Evolutionary conservation across 1,140 invertebrate species (phyloP), one percentile per base, ranked within the genome.

Genomic region (Heterodera schachtii): DNA sequence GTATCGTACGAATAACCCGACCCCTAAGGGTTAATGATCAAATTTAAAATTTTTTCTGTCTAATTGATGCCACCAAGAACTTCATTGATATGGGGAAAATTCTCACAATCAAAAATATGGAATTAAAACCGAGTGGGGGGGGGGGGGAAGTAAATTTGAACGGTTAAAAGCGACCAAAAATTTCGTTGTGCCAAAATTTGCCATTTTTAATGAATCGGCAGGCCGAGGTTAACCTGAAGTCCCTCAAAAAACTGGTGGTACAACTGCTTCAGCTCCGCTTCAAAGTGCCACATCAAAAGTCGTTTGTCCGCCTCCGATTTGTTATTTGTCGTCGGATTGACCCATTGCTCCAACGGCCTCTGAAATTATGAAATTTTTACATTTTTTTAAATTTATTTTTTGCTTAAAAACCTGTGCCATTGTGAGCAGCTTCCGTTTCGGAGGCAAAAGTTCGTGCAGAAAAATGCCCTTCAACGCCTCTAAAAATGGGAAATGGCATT

Each of bases 391-490:
- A 67, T 60, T 57, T 80, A 80, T 41, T 67, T 57, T 83, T 57
- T 11, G 41, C 13, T 60, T 7, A 52, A 73, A 83, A 86, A 91
- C 91, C 88, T 90, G 92, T 47, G 93, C 91, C 90, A 97, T 95
- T 44, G 92, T 91, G 52, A 93, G 90, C 3, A 96, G 90, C 89
- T 95, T 95, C 80, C 92, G 90, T 79, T 93, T 91, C 1, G 93
- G 93, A 79, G 93, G 93, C 1, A 97, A 90, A 0, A 96, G 90
- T 84, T 95, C 93, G 9, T 92, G 91, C 8, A 94, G 84, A 86
- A 96, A 94, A 0, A 96, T 91, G 84, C 96, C 95, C 57, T 92
- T 93, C 21, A 96, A 87, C 1, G 93, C 93, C 88, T 93, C 93
- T 91, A 86, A 77, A 91, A 88, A 64, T 31, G 31, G 31, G 31